Conservation (phyloP, 1,140 invertebrate species). For the Mactra quadrangularis region DNA sequence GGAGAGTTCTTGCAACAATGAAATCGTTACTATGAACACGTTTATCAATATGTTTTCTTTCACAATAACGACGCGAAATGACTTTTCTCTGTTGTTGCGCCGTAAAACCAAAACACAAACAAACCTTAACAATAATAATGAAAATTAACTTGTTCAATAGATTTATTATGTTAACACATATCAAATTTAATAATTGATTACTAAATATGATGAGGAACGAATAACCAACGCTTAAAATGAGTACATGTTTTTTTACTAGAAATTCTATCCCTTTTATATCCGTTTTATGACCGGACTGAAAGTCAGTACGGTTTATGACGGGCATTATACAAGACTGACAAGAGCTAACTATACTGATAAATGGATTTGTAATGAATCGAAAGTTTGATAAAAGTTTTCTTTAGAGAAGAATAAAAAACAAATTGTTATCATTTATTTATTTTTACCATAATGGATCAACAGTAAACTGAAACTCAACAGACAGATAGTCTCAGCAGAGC, state of each 20-base stretch:
- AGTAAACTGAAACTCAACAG: too few relatives aligned
- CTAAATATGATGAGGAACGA: background rate
- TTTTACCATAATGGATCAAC: background rate
- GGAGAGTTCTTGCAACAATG: too few relatives aligned
- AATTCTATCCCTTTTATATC: constrained; percentile 49
- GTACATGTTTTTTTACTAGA: constrained; percentile 8
- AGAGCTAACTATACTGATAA: constrained; percentile 21
- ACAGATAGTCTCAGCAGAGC: too few relatives aligned
- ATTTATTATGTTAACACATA: too few relatives aligned
- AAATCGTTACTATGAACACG: too few relatives aligned
- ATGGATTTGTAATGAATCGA: constrained; percentile 53
- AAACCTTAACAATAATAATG: too few relatives aligned
- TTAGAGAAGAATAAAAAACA: constrained; percentile 44
- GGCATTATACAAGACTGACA: constrained; percentile 43
- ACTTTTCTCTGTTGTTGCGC: too few relatives aligned
- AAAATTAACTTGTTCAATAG: too few relatives aligned
- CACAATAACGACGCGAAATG: too few relatives aligned
- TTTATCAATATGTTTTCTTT: too few relatives aligned
- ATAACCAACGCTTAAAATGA: background rate
- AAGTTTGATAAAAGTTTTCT: constrained; percentile 55
- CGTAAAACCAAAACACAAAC: too few relatives aligned
- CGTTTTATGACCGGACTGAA: constrained; percentile 22
- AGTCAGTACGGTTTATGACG: constrained; percentile 29
- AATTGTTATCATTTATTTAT: constrained; percentile 36
- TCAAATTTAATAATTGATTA: background rate